Conservation (phyloP, 2,888 invertebrate species). For the Chromoteleia sp. region DNA sequence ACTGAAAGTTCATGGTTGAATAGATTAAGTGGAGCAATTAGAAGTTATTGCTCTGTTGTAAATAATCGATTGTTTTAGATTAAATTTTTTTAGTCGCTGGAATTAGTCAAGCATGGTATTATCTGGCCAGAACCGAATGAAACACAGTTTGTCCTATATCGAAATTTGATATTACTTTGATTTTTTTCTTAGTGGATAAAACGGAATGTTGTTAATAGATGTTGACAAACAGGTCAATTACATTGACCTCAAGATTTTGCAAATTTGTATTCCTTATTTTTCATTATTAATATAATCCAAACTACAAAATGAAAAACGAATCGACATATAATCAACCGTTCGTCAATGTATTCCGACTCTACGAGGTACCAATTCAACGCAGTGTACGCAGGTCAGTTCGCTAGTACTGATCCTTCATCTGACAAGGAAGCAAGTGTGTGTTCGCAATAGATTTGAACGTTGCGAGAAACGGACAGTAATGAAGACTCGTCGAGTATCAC, state of each 20-base stretch:
- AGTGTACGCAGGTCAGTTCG: conserved; percentile 47
- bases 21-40: no score
- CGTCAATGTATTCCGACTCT: neutral
- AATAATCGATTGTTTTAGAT: no score
- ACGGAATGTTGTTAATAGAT: no score
- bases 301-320: neutral
- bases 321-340: neutral
- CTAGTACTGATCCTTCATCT: conserved; percentile 10
- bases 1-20: no score
- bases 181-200: no score
- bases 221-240: no score
- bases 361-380: conserved; percentile 30
- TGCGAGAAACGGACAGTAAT: conserved; percentile 40
- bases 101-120: no score
- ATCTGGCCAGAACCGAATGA: no score
- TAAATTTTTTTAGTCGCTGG: no score
- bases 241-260: neutral
- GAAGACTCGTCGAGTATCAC: conserved; percentile 40
- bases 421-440: conserved; percentile 9
- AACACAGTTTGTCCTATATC: no score
- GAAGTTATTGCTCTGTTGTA: no score
- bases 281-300: neutral
- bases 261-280: neutral
- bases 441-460: conserved; percentile 29
- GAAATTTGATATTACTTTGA: no score